Evolutionary conservation across 2,888 invertebrate genomes (phyloP).

Genomic region (Apotomis turbidana): DNA sequence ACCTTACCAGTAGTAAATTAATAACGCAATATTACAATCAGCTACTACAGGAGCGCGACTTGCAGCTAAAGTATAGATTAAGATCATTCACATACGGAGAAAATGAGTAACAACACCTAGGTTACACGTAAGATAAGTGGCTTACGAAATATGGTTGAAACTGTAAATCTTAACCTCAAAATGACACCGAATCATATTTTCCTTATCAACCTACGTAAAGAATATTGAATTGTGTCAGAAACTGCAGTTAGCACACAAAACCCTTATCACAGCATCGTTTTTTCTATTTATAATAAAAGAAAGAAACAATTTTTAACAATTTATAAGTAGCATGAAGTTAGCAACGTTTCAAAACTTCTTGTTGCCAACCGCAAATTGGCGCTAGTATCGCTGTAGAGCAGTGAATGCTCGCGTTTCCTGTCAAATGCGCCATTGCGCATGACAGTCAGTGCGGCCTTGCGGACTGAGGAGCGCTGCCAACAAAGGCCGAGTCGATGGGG

Average conservation of each 20-base stretch:
- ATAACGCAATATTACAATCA: not conserved
- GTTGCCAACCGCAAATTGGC: constrained; percentile 74
- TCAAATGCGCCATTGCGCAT: constrained; percentile 83
- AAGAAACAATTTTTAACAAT: constrained; percentile 54
- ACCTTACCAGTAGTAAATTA: constrained; percentile 9
- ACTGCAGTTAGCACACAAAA: not conserved
- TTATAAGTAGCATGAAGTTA: constrained; percentile 58
- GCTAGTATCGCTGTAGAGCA: constrained; percentile 67
- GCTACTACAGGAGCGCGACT: not conserved
- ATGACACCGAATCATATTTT: constrained; percentile 7
- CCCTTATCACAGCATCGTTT: constrained; percentile 5
- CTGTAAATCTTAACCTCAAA: constrained; percentile 59
- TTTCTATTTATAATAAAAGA: constrained; percentile 39
- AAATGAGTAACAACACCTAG: constrained; percentile 20
- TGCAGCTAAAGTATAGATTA: constrained; percentile 10
- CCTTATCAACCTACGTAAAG: not conserved
- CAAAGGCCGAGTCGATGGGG: constrained; percentile 84
- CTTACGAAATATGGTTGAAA: constrained; percentile 56
- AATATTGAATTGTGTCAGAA: not conserved
- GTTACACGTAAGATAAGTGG: constrained; percentile 55
- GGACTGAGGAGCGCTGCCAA: constrained; percentile 83
- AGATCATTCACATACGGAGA: constrained; percentile 22
- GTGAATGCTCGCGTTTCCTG: constrained; percentile 82
- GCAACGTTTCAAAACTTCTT: constrained; percentile 53
- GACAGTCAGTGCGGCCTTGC: constrained; percentile 85